Percentiles rank a stretch among this genome's conserved stretches.
phyloP scores from a whole-genome alignment of 2,797 vertebrate genomes.

The Chlorospingus flavigularis region DNA sequence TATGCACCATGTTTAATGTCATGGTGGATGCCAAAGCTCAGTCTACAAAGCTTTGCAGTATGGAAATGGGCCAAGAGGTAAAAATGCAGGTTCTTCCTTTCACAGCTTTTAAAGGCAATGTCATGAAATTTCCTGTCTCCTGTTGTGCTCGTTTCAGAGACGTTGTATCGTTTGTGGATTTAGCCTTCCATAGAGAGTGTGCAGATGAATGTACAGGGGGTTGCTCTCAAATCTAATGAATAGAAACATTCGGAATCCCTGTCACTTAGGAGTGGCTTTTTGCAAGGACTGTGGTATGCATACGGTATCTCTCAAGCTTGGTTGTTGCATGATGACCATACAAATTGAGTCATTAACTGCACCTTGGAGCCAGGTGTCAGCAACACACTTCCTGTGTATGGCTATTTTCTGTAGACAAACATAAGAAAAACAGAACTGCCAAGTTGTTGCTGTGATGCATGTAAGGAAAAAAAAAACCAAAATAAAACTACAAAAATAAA shows the following conservation, averaged over 20 bases:
- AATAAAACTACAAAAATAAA: background rate
- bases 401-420: slow-evolving; percentile 39
- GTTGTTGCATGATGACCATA: slow-evolving; percentile 33
- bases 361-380: slow-evolving; percentile 44
- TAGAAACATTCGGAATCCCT: slow-evolving; percentile 26
- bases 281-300: slow-evolving; percentile 27
- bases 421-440: slow-evolving; percentile 31
- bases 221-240: slow-evolving; percentile 54
- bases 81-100: slow-evolving; percentile 56
- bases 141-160: slow-evolving; percentile 64
- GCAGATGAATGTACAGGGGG: slow-evolving; percentile 55
- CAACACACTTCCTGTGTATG: background rate
- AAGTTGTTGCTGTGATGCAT: slow-evolving; percentile 1
- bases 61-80: slow-evolving; percentile 99
- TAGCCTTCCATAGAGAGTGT: slow-evolving; percentile 37
- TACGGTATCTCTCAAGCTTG: slow-evolving; percentile 57
- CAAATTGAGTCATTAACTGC: slow-evolving; percentile 59
- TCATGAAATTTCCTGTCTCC: slow-evolving; percentile 60
- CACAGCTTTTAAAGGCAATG: slow-evolving; percentile 58
- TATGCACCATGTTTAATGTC: slow-evolving; percentile 99
- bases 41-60: slow-evolving; percentile 97
- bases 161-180: slow-evolving; percentile 50
- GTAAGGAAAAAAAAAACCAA: background rate
- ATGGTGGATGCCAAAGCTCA: slow-evolving; percentile 99
- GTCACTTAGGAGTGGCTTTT: slow-evolving; percentile 58